phyloP scores from a whole-genome alignment of 2,888 invertebrate genomes.

The Antheraea yamamai region DNA sequence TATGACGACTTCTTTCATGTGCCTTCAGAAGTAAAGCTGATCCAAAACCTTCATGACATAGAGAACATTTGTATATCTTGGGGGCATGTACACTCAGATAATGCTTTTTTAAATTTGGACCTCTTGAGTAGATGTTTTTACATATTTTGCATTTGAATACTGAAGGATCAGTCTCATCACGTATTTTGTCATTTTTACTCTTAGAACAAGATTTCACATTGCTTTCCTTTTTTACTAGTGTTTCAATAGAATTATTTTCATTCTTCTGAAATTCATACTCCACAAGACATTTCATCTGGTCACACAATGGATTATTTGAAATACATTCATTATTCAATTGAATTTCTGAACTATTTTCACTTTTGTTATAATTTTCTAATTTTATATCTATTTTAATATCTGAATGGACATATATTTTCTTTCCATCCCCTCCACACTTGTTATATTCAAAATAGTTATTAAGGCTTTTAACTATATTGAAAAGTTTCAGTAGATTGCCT shows the following conservation, averaged over 20 bases:
- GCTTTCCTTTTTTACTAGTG: background rate
- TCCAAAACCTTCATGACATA: slow-evolving; percentile 42
- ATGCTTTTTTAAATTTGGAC: slow-evolving; percentile 39
- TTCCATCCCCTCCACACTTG: background rate
- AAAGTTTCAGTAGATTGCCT: slow-evolving; percentile 30
- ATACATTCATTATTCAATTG: background rate
- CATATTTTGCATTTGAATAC: slow-evolving; percentile 41
- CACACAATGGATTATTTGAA: background rate
- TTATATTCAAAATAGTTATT: slow-evolving; percentile 30
- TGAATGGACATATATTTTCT: background rate
- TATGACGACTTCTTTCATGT: slow-evolving; percentile 40
- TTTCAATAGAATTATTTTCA: background rate
- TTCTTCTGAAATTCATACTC: background rate
- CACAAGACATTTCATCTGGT: background rate
- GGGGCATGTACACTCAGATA: slow-evolving; percentile 43
- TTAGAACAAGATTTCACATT: background rate
- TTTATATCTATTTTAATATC: background rate
- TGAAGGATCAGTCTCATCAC: slow-evolving; percentile 24
- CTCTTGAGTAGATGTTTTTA: slow-evolving; percentile 31
- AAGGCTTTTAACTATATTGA: slow-evolving; percentile 26
- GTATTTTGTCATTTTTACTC: slow-evolving; percentile 15
- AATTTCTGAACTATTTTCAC: background rate
- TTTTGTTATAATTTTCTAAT: background rate
- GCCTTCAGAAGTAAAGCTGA: slow-evolving; percentile 32
- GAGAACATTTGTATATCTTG: slow-evolving; percentile 39